These are phyloP conservation scores for Lamellibrachia luymesi DNA, from an alignment of 1,140 invertebrate genomes.

Conservation along the genomic window DNA sequence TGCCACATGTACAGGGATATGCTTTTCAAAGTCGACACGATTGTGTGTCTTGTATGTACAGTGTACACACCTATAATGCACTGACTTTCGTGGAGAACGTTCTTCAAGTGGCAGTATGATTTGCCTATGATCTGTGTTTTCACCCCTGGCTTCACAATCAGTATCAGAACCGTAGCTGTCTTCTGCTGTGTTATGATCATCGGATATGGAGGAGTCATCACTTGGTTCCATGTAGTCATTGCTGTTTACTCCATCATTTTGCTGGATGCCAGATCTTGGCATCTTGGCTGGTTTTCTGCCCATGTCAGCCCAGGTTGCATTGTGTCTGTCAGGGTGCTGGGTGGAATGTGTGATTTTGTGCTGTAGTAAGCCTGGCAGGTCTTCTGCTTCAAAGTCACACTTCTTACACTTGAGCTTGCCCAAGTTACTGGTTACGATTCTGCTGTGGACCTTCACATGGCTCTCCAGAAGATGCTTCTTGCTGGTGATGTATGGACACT, in stretches of 20 bases:
- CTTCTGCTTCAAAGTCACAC: slow-evolving; percentile 42
- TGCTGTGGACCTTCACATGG: slow-evolving; percentile 39
- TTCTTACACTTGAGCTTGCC: slow-evolving; percentile 42
- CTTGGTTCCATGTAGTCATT: neutral
- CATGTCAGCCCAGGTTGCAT: slow-evolving; percentile 8
- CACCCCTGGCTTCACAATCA: neutral
- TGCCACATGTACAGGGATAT: slow-evolving; percentile 43
- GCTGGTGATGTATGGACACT: slow-evolving; percentile 41
- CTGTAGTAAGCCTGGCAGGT: slow-evolving; percentile 45
- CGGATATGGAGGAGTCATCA: neutral
- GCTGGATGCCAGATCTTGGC: neutral
- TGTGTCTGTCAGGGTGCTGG: neutral
- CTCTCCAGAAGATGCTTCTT: slow-evolving; percentile 37
- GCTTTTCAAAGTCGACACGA: slow-evolving; percentile 41
- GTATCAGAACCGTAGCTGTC: neutral
- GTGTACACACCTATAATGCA: slow-evolving; percentile 40
- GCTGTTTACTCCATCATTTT: neutral
- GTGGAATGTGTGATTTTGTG: slow-evolving; percentile 41
- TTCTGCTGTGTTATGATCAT: neutral
- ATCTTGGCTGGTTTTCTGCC: neutral
- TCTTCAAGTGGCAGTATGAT: neutral
- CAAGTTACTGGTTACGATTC: neutral
- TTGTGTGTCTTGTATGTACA: slow-evolving; percentile 46
- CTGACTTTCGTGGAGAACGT: neutral
- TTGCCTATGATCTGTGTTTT: slow-evolving; percentile 10